Conservation (phyloP, 2,113 vertebrate genomes). For the Colius striatus region DNA sequence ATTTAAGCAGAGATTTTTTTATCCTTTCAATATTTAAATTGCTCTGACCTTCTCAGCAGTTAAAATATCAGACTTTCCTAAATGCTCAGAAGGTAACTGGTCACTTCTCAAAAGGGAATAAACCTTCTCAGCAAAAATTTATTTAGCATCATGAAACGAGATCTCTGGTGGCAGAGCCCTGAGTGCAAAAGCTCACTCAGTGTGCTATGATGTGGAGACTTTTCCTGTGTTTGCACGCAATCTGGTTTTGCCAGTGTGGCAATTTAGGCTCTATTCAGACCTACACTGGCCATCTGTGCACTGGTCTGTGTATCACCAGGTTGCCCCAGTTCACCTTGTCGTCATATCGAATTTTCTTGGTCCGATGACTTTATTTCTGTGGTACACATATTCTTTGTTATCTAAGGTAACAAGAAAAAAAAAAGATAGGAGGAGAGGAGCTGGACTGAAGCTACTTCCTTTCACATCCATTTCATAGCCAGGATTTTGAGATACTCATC, state of each 20-base stretch:
- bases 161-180: background rate
- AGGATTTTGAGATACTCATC: background rate
- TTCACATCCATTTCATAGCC: background rate
- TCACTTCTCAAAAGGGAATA: background rate
- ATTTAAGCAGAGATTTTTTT: background rate
- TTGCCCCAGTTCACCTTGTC: background rate
- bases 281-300: background rate
- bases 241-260: background rate
- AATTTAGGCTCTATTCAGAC: background rate
- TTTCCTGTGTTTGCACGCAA: background rate
- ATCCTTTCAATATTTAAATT: conserved; percentile 30
- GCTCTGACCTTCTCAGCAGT: background rate
- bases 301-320: background rate
- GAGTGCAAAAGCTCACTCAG: background rate
- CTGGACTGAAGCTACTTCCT: background rate
- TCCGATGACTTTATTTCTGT: background rate
- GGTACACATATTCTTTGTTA: background rate
- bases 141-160: background rate
- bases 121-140: background rate
- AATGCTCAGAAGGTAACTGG: background rate
- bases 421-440: background rate
- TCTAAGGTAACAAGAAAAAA: background rate
- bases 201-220: background rate
- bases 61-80: background rate
- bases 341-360: background rate